Base-by-base conservation (phyloP, 2,888 invertebrate species). In the Plagiodera versicolora region DNA sequence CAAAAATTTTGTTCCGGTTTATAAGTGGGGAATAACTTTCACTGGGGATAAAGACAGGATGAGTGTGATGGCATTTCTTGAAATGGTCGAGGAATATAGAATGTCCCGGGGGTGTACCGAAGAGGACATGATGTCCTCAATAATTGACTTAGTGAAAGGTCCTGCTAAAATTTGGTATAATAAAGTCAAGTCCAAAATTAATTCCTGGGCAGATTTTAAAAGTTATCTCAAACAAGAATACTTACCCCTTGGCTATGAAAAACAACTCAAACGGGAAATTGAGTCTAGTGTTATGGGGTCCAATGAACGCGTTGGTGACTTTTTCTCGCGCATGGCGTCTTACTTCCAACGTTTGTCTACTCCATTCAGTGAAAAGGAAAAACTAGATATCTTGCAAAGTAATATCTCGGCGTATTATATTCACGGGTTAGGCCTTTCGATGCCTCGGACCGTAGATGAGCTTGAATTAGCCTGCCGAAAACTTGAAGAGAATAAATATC, bases 211-310 rank as follows among this genome's bases (percentile, higher is more conserved):
- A 6, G 48, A 48, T 48, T 48, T 48, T 24, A 24, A 48, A 28
- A 20, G 48, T 19, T 24, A 24, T 48, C 16, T 48, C 24, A 24
- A 48, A 24, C 11, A 10, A 18, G 47, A 47, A 47, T 47, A 47
- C 10, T 47, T 47, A 20, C 47, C 47, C 6, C 18, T 47, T 48
- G 48, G 19, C 19, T 47, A 47, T 19, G 5, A 47, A 11, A 47
- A 47, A 19, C 47, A 47, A 47, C 47, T 47, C 47, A 47, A 47
- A 47, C 47, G 47, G 10, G 47, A 47, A 47, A 47, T 47, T 10
- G 47, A 47, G 16, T 46, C 46, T 16, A 46, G 14, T 46, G 10
- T 46, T 46, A 46, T 46, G 46, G 46, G 46, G 9, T 9, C 14
- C 2, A 9, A 46, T 46, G 46, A 46, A 46, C n/a, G 46, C n/a